These are phyloP conservation scores for Rhea pennata DNA, from an alignment of 2,113 vertebrate species.

Conservation along the genomic window DNA sequence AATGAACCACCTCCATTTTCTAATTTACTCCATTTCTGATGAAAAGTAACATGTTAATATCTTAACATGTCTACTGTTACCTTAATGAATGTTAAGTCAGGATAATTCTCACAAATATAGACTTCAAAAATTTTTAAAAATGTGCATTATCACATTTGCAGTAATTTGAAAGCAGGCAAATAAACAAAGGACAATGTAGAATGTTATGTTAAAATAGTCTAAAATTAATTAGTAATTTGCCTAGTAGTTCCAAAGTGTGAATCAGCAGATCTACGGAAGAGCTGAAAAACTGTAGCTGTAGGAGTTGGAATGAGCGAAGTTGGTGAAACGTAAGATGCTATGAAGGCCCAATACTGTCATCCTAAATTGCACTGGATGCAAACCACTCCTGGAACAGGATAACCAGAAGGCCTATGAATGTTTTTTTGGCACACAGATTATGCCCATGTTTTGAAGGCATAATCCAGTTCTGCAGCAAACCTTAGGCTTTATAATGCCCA, in stretches of 20 bases:
- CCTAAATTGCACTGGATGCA: background rate
- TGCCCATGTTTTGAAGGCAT: background rate
- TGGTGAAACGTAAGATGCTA: background rate
- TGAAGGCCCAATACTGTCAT: background rate
- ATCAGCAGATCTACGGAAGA: background rate
- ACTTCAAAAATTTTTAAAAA: background rate
- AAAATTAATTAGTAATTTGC: background rate
- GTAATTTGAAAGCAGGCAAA: conserved; percentile 8
- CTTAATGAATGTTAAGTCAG: background rate
- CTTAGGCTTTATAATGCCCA: background rate
- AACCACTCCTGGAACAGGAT: background rate
- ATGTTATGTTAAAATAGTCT: background rate
- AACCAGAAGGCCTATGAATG: background rate
- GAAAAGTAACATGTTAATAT: background rate
- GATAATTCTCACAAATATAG: background rate
- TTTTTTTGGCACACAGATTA: background rate
- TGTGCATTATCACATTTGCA: background rate
- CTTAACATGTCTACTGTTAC: no score
- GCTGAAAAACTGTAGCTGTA: background rate
- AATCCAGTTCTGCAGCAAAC: background rate
- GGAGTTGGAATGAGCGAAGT: background rate
- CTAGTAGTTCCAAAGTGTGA: background rate
- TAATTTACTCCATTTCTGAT: background rate
- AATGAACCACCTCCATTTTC: background rate
- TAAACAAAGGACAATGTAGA: background rate